Percentiles rank a stretch among this genome's conserved stretches.
Conservation (phyloP, 2,797 vertebrate genomes). For the Intellagama lesueurii region DNA sequence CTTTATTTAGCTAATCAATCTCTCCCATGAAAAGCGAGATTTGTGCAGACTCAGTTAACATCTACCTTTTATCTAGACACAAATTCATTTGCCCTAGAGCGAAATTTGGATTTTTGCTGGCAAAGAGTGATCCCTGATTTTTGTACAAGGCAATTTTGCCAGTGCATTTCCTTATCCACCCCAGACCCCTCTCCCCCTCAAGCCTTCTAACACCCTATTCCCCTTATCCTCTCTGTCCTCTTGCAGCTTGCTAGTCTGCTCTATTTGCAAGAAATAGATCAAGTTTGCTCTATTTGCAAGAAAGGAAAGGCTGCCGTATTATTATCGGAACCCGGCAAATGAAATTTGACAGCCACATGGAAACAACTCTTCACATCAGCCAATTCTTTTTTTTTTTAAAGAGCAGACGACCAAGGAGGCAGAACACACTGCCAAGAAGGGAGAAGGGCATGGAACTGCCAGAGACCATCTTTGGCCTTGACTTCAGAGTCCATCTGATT, state of each 20-base stretch:
- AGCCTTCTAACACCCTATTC: slow-evolving; percentile 16
- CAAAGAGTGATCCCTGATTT: neutral
- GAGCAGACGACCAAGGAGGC: no score
- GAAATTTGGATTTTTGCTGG: neutral
- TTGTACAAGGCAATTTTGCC: neutral
- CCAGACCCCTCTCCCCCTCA: neutral
- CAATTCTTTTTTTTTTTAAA: neutral
- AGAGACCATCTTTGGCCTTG: neutral
- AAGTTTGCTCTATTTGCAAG: neutral
- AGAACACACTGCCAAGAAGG: neutral
- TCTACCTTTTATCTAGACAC: neutral
- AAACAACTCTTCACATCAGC: fast-evolving
- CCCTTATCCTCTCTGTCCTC: neutral
- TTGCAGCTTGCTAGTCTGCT: slow-evolving; percentile 10
- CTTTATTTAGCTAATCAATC: neutral
- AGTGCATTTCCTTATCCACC: neutral
- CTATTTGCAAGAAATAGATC: neutral
- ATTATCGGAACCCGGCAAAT: fast-evolving
- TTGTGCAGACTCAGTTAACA: neutral
- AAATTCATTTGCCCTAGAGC: neutral
- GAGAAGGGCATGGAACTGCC: neutral
- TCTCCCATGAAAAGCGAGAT: neutral
- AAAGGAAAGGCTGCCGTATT: neutral
- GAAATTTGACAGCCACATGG: neutral
- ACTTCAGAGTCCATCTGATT: neutral